Conservation (phyloP, 2,888 invertebrate genomes). For the Melieria picta region DNA sequence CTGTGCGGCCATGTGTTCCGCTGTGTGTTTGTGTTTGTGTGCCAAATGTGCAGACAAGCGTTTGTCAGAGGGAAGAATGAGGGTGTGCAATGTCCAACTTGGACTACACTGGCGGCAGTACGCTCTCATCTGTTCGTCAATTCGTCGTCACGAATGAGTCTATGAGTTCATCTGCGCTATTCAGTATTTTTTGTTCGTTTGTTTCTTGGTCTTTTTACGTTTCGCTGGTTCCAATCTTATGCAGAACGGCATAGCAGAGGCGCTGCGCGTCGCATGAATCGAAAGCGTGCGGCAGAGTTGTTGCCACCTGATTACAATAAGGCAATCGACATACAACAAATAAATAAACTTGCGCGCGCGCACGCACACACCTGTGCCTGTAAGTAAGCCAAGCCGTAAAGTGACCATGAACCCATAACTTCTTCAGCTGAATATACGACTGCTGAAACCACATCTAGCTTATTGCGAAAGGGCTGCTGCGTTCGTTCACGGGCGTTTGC, state of each 20-base stretch:
- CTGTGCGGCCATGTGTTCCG: background rate
- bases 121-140: background rate
- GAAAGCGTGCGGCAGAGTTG: conserved; percentile 19
- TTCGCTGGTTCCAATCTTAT: conserved; percentile 18
- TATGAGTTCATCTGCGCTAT: background rate
- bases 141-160: background rate
- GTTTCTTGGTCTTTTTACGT: background rate
- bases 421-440: no score
- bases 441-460: no score
- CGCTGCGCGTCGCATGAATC: conserved; percentile 19
- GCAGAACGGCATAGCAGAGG: conserved; percentile 12
- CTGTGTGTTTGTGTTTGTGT: conserved; percentile 10
- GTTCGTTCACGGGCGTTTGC: no score
- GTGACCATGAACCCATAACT: no score
- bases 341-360: background rate
- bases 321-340: background rate
- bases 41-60: conserved; percentile 31
- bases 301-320: conserved; percentile 26
- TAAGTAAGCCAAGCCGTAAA: background rate
- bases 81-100: conserved; percentile 22
- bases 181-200: conserved; percentile 6
- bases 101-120: conserved; percentile 15
- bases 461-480: no score
- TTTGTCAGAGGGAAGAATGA: conserved; percentile 17
- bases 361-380: background rate